Evolutionary conservation across 2,888 invertebrate genomes (phyloP).

Genomic region (Plusia festucae): DNA sequence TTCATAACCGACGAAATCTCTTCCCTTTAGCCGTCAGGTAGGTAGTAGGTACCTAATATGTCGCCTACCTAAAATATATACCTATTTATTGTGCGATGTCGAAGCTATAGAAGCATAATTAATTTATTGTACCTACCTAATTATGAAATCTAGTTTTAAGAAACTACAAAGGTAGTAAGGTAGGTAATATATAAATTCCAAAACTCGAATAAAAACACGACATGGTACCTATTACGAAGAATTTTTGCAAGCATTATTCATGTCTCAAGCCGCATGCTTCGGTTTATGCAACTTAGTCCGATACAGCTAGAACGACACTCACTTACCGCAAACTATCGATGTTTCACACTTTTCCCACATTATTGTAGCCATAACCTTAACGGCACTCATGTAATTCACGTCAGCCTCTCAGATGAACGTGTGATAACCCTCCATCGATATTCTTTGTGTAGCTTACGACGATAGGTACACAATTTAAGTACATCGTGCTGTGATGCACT

Average conservation of each 20-base stretch:
- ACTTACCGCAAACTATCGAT: constrained; percentile 76
- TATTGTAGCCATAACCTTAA: constrained; percentile 72
- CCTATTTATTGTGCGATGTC: too few species aligned
- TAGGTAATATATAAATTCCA: neutral
- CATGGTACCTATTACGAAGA: neutral
- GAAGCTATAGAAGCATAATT: too few species aligned
- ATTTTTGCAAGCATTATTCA: constrained; percentile 29
- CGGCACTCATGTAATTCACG: constrained; percentile 69
- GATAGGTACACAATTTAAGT: constrained; percentile 31
- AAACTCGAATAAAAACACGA: neutral
- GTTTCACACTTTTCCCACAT: constrained; percentile 82
- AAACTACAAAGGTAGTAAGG: too few species aligned
- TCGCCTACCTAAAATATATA: too few species aligned
- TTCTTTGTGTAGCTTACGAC: constrained; percentile 54
- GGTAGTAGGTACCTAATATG: too few species aligned
- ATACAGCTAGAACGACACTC: constrained; percentile 58
- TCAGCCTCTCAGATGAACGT: constrained; percentile 57
- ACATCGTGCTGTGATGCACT: neutral
- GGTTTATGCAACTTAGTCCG: constrained; percentile 59
- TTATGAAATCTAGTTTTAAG: too few species aligned
- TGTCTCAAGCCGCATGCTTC: constrained; percentile 66
- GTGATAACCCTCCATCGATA: constrained; percentile 59
- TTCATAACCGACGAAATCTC: too few species aligned
- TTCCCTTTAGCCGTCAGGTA: too few species aligned
- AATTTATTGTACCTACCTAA: too few species aligned